Conservation (phyloP, 1,140 invertebrate species). For the Drosophila sulfurigaster region DNA sequence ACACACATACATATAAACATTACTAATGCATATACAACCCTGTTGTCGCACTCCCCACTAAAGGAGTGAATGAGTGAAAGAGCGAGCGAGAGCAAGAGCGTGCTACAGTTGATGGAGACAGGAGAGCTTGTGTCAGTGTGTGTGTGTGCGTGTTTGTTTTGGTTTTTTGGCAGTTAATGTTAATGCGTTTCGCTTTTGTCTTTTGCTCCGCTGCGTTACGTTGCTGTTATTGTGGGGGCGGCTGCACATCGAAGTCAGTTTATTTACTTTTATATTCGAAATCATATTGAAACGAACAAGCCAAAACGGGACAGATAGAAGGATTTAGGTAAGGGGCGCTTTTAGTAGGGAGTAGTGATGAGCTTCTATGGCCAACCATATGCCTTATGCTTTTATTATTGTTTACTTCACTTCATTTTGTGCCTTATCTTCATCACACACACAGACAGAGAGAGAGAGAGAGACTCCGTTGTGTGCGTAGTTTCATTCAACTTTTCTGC, state of each 20-base stretch:
- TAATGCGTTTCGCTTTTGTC: constrained; percentile 73
- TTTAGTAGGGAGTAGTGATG: constrained; percentile 8
- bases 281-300: constrained; percentile 22
- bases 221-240: constrained; percentile 14
- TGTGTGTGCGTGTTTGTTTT: constrained; percentile 38
- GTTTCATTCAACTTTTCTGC: constrained; percentile 56
- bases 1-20: constrained; percentile 17
- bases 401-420: constrained; percentile 71
- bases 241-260: constrained; percentile 63
- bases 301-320: too few relatives aligned
- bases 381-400: constrained; percentile 64
- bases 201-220: constrained; percentile 20
- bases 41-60: constrained; percentile 34
- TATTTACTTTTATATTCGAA: constrained; percentile 63
- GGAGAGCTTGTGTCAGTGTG: constrained; percentile 5
- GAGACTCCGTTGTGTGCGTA: constrained; percentile 26
- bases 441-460: background rate
- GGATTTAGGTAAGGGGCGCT: background rate
- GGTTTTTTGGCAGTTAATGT: constrained; percentile 77
- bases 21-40: constrained; percentile 15
- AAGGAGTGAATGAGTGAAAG: constrained; percentile 19
- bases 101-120: background rate
- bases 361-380: constrained; percentile 24
- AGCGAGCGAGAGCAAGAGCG: constrained; percentile 14
- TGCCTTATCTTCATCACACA: constrained; percentile 59